These are phyloP conservation scores for Pleuronectes platessa DNA, from an alignment of 2,113 vertebrate species.

Conservation along the genomic window DNA sequence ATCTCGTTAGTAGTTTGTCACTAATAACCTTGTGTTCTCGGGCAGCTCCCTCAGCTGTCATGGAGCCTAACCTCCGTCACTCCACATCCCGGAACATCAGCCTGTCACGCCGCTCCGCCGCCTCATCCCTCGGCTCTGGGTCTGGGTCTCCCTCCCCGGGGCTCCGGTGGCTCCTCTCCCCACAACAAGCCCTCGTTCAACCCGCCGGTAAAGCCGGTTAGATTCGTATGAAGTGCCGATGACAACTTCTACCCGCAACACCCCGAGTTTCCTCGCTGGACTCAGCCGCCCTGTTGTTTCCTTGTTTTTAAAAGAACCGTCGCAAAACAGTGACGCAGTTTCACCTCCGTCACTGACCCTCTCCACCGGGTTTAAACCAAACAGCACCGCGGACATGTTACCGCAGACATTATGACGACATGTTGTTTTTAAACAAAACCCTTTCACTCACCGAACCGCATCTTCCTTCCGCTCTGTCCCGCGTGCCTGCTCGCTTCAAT, in stretches of 20 bases:
- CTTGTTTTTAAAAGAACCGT: not conserved
- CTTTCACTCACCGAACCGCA: conserved; percentile 49
- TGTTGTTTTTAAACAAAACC: not conserved
- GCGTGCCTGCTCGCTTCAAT: conserved; percentile 27
- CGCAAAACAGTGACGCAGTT: not conserved
- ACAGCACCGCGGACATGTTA: not conserved
- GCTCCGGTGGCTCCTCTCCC: not conserved
- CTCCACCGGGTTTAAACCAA: rapidly evolving
- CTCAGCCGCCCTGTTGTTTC: conserved; percentile 10
- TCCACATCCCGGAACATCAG: not conserved
- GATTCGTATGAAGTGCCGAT: too few species aligned
- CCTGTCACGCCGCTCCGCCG: not conserved
- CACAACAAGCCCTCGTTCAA: not conserved
- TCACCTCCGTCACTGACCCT: rapidly evolving
- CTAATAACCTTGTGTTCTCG: too few species aligned
- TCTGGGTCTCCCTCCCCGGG: too few species aligned
- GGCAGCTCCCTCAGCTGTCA: too few species aligned
- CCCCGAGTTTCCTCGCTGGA: conserved; percentile 25
- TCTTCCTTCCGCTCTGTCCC: conserved; percentile 21
- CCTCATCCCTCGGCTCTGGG: not conserved
- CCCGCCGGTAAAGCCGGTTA: too few species aligned
- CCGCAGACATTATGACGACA: not conserved
- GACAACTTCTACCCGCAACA: conserved; percentile 5
- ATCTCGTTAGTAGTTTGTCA: too few species aligned
- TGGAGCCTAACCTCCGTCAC: not conserved